These are phyloP conservation scores for Motacilla tschutschensis DNA, from an alignment of 2,113 vertebrate genomes.

Conservation along the genomic window DNA sequence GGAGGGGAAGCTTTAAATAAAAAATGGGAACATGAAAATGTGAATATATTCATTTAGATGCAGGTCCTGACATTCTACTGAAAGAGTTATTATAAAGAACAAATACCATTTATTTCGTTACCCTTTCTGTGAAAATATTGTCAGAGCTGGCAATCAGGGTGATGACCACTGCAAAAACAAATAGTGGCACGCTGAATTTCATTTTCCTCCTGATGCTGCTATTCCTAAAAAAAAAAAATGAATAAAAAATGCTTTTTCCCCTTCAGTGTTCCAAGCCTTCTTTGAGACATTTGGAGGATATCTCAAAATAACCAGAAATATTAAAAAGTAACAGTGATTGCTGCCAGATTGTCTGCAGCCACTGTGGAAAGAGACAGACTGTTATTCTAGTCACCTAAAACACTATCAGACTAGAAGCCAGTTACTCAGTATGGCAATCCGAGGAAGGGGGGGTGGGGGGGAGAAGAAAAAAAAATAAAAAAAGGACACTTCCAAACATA, in stretches of 20 bases:
- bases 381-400: slow-evolving; percentile 67
- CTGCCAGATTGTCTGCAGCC: slow-evolving; percentile 68
- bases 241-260: neutral
- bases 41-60: slow-evolving; percentile 43
- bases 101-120: slow-evolving; percentile 60
- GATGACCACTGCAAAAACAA: slow-evolving; percentile 56
- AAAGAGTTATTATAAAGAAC: slow-evolving; percentile 54
- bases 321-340: slow-evolving; percentile 67
- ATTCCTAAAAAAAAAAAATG: neutral
- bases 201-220: slow-evolving; percentile 46
- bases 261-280: slow-evolving; percentile 50
- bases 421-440: slow-evolving; percentile 49
- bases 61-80: slow-evolving; percentile 19
- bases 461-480: fast-evolving
- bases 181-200: slow-evolving; percentile 51
- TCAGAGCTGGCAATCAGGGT: slow-evolving; percentile 57
- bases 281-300: slow-evolving; percentile 64
- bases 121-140: slow-evolving; percentile 65
- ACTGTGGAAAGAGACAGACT: slow-evolving; percentile 63
- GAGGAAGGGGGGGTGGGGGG: neutral
- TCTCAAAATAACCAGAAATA: slow-evolving; percentile 70
- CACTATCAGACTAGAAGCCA: slow-evolving; percentile 58
- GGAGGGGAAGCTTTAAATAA: slow-evolving; percentile 53
- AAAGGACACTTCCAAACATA: neutral
- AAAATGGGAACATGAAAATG: slow-evolving; percentile 50